These are phyloP conservation scores for Cephus sareptanus DNA, from an alignment of 2,888 invertebrate species.

Conservation along the genomic window DNA sequence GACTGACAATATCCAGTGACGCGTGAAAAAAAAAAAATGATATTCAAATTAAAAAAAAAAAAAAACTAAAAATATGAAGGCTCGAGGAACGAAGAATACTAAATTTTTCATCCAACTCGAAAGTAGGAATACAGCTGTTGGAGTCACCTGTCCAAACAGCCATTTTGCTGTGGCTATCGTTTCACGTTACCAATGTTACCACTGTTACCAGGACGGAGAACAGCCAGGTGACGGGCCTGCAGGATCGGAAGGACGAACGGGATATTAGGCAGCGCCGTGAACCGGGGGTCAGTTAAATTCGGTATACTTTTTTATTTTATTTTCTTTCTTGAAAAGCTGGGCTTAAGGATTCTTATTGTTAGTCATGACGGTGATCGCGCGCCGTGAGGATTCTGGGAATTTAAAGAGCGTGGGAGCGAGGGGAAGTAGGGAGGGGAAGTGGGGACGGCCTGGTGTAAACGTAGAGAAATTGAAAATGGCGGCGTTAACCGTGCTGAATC, in stretches of 20 bases:
- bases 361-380: no score
- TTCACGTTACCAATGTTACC: constrained; percentile 34
- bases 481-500: not conserved
- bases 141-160: constrained; percentile 63
- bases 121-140: constrained; percentile 51
- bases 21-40: not conserved
- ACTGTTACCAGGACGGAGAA: not conserved
- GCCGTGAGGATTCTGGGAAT: not conserved
- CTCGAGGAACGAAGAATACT: constrained; percentile 44
- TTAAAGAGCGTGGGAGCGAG: not conserved
- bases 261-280: not conserved
- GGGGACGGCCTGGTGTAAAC: not conserved
- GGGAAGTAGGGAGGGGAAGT: no score
- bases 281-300: not conserved
- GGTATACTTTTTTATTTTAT: not conserved
- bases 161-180: constrained; percentile 46
- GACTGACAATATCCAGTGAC: not conserved
- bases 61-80: not conserved
- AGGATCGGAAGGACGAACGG: not conserved
- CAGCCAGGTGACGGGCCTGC: not conserved
- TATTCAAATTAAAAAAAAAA: not conserved
- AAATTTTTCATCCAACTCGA: constrained; percentile 33
- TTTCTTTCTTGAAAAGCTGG: not conserved
- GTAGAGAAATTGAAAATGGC: not conserved
- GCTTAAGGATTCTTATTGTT: not conserved